Evolutionary conservation across 2,888 invertebrate genomes (phyloP).

Genomic region (Erynnis tages): DNA sequence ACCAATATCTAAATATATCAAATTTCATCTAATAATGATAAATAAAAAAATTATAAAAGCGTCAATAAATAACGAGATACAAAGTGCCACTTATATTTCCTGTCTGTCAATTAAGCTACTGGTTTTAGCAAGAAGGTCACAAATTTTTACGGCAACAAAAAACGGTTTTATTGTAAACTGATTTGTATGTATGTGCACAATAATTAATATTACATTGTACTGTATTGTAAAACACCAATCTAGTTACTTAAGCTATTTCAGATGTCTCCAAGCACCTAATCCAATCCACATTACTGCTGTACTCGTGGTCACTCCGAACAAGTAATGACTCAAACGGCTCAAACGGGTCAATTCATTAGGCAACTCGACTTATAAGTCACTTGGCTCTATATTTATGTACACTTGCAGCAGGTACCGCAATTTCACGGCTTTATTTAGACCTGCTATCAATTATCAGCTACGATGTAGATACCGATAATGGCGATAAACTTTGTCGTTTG

Average conservation of each 20-base stretch:
- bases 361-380: constrained; percentile 22
- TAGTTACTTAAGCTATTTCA: neutral
- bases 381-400: constrained; percentile 10
- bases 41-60: too few relatives aligned
- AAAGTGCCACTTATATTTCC: too few relatives aligned
- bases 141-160: too few relatives aligned
- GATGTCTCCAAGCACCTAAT: neutral
- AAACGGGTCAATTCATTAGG: constrained; percentile 28
- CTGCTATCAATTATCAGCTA: constrained; percentile 16
- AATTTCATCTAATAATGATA: too few relatives aligned
- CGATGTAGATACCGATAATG: constrained; percentile 8
- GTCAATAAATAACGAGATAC: too few relatives aligned
- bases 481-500: constrained; percentile 5
- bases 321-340: constrained; percentile 28
- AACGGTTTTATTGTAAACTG: too few relatives aligned
- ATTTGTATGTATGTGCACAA: too few relatives aligned
- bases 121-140: too few relatives aligned
- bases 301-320: constrained; percentile 17
- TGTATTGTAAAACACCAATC: neutral
- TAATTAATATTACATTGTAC: too few relatives aligned
- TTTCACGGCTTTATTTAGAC: constrained; percentile 23
- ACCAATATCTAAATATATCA: too few relatives aligned
- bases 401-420: constrained; percentile 4
- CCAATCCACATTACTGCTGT: neutral
- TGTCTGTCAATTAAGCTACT: too few relatives aligned